Base-by-base conservation (phyloP, 1,140 invertebrate genomes). In the Rhyzopertha dominica region DNA sequence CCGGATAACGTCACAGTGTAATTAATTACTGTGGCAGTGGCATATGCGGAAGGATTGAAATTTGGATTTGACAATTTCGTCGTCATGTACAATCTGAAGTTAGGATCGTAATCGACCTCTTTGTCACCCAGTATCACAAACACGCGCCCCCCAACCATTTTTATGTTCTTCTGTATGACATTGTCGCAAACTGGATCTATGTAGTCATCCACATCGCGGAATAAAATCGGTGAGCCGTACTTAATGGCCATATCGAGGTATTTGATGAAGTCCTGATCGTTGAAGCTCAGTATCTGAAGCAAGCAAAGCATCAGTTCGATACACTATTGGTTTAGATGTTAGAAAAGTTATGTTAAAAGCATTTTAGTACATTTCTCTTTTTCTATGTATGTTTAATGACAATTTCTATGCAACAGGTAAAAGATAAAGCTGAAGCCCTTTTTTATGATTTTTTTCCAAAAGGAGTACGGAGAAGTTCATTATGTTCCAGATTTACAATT, bases 151-250 rank as follows among this genome's bases (percentile, higher is more conserved):
- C 75, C 72, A 18, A 74, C 72, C 53, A 81, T 76, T 77, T 87
- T 87, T 5, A 93, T 77, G 61, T 91, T 92, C 64, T 89, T 93
- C 56, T 89, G 83, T 13, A 95, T 67, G 2, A 94, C 80, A 62
- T 92, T 89, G 59, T 92, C 84, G 17, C 92, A 80, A 2, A 94
- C 84, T 0, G 90, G 89, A 73, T 95, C 90, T 26, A 94, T 87
- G 56, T 90, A 90, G 54, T 93, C 88, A 62, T 87, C 85, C 5
- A 92, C 85, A 66, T 94, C 87, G 74, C 92, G 82, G 61, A 95
- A 89, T 0, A 94, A 59, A 23, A 94, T 78, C 1, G 90, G 85
- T 39, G 81, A 79, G 1, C 91, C 91, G 62, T 90, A 90, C 61
- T 87, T 88, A 23, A 95, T 85, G 0, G 88, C 82, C 69, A 90